A percentile compares a stretch with the other conserved stretches of the same genome.
phyloP scores from a whole-genome alignment of 2,888 invertebrate genomes.

The Xylota sylvarum region DNA sequence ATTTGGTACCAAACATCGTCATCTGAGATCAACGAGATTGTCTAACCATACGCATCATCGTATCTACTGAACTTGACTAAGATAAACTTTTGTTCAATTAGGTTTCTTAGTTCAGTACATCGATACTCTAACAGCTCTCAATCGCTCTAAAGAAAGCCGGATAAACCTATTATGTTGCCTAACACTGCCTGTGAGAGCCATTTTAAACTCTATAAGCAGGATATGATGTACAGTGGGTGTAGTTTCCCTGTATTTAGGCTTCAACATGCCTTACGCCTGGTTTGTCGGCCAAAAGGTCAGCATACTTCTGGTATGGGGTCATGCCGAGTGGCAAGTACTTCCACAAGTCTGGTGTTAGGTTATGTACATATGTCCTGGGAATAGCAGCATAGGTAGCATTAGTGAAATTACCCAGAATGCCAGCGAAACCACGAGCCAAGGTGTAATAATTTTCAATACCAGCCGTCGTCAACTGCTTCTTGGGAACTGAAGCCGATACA shows the following conservation, averaged over 20 bases:
- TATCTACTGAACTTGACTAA: no score
- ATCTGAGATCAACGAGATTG: no score
- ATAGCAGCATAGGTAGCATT: constrained; percentile 99
- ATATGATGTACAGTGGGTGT: constrained; percentile 25
- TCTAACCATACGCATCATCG: no score
- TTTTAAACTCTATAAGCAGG: constrained; percentile 31
- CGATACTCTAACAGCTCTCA: no score
- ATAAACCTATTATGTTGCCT: constrained; percentile 15
- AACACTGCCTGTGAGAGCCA: constrained; percentile 12
- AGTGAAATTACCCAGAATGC: constrained; percentile 99
- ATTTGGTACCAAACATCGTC: no score
- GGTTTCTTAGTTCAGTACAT: no score
- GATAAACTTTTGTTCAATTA: no score
- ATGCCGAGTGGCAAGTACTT: constrained; percentile 96
- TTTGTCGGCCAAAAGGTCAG: constrained; percentile 90
- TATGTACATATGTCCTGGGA: constrained; percentile 98
- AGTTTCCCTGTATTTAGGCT: constrained; percentile 47
- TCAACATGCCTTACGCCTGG: constrained; percentile 78
- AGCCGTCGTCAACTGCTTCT: constrained; percentile 99
- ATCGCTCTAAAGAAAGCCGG: no score
- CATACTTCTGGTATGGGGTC: constrained; percentile 98
- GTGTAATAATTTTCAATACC: constrained; percentile 99
- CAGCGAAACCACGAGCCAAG: constrained; percentile 98
- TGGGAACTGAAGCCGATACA: constrained; percentile 99
- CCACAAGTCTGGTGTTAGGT: constrained; percentile 99